phyloP scores from a whole-genome alignment of 2,888 invertebrate species.

The Pogonocherus hispidulus region DNA sequence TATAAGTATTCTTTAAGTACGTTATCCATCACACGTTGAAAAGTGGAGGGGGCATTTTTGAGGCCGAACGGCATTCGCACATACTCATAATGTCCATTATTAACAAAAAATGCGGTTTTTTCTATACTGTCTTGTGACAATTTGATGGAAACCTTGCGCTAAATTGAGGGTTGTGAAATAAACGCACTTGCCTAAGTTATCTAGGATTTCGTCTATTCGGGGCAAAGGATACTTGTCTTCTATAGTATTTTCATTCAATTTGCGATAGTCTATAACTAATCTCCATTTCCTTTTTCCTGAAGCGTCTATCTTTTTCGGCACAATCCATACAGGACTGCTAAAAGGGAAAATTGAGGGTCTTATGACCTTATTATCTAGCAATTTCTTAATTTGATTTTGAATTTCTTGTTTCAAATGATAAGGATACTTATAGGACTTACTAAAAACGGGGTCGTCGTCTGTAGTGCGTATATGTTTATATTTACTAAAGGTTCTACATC shows the following conservation, averaged over 20 bases:
- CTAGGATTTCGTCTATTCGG: no score
- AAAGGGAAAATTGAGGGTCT: conserved; percentile 32
- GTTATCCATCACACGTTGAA: no score
- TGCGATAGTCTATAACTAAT: conserved; percentile 17
- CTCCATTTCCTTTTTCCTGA: conserved; percentile 13
- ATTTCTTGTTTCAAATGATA: conserved; percentile 35
- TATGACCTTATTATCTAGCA: conserved; percentile 15
- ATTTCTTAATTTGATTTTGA: conserved; percentile 35
- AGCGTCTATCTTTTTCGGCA: conserved; percentile 19
- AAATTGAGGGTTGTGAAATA: no score
- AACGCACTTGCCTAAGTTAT: conserved; percentile 44
- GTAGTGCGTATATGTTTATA: neutral
- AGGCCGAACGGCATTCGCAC: conserved; percentile 61
- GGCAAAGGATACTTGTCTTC: neutral
- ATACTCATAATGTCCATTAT: conserved; percentile 35
- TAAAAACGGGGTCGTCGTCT: conserved; percentile 35
- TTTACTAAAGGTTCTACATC: neutral
- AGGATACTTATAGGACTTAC: conserved; percentile 36
- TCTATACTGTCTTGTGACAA: conserved; percentile 42
- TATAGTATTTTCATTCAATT: conserved; percentile 13
- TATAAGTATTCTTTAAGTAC: neutral
- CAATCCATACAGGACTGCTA: conserved; percentile 30
- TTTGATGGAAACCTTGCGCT: conserved; percentile 39
- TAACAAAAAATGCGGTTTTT: conserved; percentile 33
- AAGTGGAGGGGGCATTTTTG: conserved; percentile 30